phyloP scores from a whole-genome alignment of 2,888 invertebrate species.

The Oscheius sp. region DNA sequence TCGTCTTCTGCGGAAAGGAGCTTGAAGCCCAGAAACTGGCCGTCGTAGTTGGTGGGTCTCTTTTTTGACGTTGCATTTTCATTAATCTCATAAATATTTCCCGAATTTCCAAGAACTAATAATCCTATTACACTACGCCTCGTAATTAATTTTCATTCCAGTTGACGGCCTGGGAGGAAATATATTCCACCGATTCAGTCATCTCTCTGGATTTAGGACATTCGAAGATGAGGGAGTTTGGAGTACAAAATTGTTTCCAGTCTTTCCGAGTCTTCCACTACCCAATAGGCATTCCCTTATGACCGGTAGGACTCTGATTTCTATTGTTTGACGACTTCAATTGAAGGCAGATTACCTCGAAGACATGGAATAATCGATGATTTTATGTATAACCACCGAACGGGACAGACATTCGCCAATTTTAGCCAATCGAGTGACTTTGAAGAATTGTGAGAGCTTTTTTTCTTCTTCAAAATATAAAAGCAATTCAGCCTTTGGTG shows the following conservation, averaged over 20 bases:
- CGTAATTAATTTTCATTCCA: constrained; percentile 22
- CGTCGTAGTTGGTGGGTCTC: constrained; percentile 17
- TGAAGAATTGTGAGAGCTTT: constrained; percentile 25
- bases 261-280: constrained; percentile 51
- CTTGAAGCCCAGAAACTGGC: constrained; percentile 12
- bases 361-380: constrained; percentile 52
- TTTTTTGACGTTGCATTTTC: background rate
- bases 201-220: constrained; percentile 43
- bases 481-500: constrained; percentile 48
- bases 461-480: background rate
- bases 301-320: constrained; percentile 37
- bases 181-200: constrained; percentile 50
- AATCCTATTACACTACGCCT: background rate
- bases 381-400: constrained; percentile 46
- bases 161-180: constrained; percentile 52
- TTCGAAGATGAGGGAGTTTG: constrained; percentile 55
- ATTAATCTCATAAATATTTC: too few relatives aligned
- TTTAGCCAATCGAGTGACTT: constrained; percentile 47
- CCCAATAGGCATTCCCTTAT: constrained; percentile 53
- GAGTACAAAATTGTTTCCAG: constrained; percentile 47
- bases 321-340: background rate
- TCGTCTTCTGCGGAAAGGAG: background rate
- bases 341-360: constrained; percentile 41
- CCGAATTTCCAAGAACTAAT: too few relatives aligned
- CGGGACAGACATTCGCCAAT: constrained; percentile 45